Percentiles rank a stretch among this genome's conserved stretches.
phyloP scores from a whole-genome alignment of 2,888 invertebrate genomes.

The Trachelus tabidus region DNA sequence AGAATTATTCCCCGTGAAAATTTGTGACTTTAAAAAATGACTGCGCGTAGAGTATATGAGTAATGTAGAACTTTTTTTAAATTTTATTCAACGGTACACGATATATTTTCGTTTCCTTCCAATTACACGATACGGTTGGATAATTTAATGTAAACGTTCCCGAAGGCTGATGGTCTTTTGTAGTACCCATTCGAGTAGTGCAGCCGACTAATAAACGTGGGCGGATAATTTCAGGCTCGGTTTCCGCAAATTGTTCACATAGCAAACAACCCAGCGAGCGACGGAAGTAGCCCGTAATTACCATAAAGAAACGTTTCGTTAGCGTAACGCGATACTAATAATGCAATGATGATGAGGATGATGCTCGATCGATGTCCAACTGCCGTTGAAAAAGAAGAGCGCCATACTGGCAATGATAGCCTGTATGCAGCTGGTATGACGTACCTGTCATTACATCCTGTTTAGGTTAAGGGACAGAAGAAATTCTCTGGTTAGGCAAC shows the following conservation, averaged over 20 bases:
- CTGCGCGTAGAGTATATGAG: not conserved
- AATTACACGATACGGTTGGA: not conserved
- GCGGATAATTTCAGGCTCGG: slow-evolving; percentile 47
- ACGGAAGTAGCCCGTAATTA: not conserved
- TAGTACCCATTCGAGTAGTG: not conserved
- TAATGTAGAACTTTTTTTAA: not conserved
- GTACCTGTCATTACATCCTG: not conserved
- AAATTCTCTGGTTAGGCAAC: not conserved
- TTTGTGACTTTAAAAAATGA: not conserved
- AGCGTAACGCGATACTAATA: slow-evolving; percentile 34
- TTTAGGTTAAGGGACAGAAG: not conserved
- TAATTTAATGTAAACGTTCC: not conserved
- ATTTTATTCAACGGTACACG: not conserved
- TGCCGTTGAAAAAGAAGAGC: not conserved
- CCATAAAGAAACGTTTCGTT: slow-evolving; percentile 20
- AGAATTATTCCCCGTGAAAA: not conserved
- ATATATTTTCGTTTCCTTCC: not conserved
- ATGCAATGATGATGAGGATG: slow-evolving; percentile 5
- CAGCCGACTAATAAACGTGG: slow-evolving; percentile 15
- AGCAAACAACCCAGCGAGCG: slow-evolving; percentile 39
- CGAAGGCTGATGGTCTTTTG: not conserved
- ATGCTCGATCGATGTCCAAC: not conserved
- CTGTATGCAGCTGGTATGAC: not conserved
- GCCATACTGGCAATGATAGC: not conserved
- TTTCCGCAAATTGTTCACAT: slow-evolving; percentile 50